Conservation (phyloP, 2,113 vertebrate species). For the Mixornis gularis region DNA sequence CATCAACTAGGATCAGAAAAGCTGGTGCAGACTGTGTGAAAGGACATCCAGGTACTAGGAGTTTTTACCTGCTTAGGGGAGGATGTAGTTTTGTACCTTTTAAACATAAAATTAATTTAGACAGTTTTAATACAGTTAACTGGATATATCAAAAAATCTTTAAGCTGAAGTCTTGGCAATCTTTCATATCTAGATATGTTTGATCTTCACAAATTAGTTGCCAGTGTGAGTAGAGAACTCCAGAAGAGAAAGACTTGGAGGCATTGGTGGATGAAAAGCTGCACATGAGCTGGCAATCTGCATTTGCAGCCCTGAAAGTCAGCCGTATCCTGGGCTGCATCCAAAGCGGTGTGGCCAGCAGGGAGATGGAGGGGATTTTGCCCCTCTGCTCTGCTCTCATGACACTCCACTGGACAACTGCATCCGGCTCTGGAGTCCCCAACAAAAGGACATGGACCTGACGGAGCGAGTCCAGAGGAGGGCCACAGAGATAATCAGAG, state of each 20-base stretch:
- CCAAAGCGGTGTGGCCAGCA: background rate
- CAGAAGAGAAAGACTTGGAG: background rate
- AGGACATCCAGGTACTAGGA: background rate
- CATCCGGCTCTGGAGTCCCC: background rate
- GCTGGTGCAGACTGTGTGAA: background rate
- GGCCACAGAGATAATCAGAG: too few species aligned
- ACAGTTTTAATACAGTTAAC: background rate
- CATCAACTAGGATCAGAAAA: background rate
- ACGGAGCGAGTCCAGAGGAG: rapidly evolving
- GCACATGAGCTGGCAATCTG: background rate
- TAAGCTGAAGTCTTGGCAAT: background rate
- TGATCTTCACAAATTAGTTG: background rate
- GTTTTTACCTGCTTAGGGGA: background rate
- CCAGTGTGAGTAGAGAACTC: background rate
- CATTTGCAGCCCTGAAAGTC: background rate
- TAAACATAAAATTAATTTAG: background rate
- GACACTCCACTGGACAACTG: background rate
- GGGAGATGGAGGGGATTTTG: background rate
- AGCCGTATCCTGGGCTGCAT: background rate
- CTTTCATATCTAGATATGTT: background rate
- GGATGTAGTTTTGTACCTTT: background rate
- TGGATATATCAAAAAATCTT: background rate
- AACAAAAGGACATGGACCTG: background rate
- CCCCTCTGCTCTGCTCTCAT: background rate
- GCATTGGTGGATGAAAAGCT: background rate